Conservation (phyloP, 2,888 invertebrate genomes). For the Horisme vitalbata region DNA sequence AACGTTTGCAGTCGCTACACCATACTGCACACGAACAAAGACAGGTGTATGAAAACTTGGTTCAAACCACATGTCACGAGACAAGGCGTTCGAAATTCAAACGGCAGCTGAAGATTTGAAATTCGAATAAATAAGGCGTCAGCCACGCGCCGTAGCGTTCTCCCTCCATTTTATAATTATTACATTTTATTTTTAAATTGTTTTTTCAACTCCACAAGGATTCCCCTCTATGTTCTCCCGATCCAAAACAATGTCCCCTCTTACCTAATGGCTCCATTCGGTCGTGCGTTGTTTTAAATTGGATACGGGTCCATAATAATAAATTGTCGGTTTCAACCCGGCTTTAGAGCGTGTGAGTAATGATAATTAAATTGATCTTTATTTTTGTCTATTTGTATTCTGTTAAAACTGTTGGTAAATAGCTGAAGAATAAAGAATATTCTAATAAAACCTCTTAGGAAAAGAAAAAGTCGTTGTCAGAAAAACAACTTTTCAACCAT, state of each 20-base stretch:
- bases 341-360: conserved; percentile 73
- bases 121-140: conserved; percentile 72
- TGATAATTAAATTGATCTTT: conserved; percentile 78
- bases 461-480: too few relatives aligned
- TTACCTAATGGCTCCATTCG: conserved; percentile 69
- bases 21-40: conserved; percentile 21
- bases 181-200: conserved; percentile 83
- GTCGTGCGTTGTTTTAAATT: conserved; percentile 81
- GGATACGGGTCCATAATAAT: conserved; percentile 82
- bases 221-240: conserved; percentile 70
- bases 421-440: too few relatives aligned
- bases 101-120: conserved; percentile 75
- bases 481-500: too few relatives aligned
- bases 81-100: conserved; percentile 60
- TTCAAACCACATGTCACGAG: conserved; percentile 61
- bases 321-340: conserved; percentile 79
- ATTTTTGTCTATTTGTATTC: conserved; percentile 56
- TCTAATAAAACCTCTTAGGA: neutral
- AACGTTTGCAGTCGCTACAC: neutral
- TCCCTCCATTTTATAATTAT: conserved; percentile 80
- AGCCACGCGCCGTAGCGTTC: conserved; percentile 76
- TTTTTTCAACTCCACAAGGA: conserved; percentile 77
- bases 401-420: too few relatives aligned
- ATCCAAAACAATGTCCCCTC: conserved; percentile 75
- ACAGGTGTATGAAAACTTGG: conserved; percentile 41